phyloP scores from a whole-genome alignment of 1,140 invertebrate species.

The Camponotus floridanus region DNA sequence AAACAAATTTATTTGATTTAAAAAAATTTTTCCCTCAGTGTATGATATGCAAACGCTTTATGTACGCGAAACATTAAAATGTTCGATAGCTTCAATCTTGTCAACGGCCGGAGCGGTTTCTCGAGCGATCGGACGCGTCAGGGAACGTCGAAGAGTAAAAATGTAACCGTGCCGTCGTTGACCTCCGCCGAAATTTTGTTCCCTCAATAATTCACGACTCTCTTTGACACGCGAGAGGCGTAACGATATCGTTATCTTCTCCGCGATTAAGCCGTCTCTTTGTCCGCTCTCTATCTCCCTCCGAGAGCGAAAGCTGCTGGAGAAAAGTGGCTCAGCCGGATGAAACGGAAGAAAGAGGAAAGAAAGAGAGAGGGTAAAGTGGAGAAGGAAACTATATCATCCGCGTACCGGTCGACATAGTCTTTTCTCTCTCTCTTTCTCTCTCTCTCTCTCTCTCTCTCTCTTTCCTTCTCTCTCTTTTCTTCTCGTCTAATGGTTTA shows the following conservation, averaged over 20 bases:
- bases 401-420: constrained; percentile 30
- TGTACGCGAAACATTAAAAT: neutral
- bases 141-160: constrained; percentile 35
- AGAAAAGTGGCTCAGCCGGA: constrained; percentile 48
- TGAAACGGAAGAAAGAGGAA: constrained; percentile 38
- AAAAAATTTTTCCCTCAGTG: too few relatives aligned
- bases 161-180: constrained; percentile 53
- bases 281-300: constrained; percentile 53
- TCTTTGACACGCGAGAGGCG: constrained; percentile 61
- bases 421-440: constrained; percentile 58
- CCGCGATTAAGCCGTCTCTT: constrained; percentile 72
- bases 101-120: neutral
- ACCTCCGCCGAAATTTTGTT: constrained; percentile 48
- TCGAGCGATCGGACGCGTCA: neutral
- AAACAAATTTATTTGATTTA: too few relatives aligned
- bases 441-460: constrained; percentile 56
- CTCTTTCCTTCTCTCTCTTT: constrained; percentile 52
- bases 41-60: neutral
- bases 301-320: constrained; percentile 54
- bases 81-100: neutral
- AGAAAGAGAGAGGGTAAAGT: neutral
- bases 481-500: constrained; percentile 80
- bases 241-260: constrained; percentile 67
- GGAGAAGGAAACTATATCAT: constrained; percentile 63
- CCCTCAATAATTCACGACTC: constrained; percentile 52